Base-by-base conservation (phyloP, 2,797 vertebrate species). In the Avahi laniger region DNA sequence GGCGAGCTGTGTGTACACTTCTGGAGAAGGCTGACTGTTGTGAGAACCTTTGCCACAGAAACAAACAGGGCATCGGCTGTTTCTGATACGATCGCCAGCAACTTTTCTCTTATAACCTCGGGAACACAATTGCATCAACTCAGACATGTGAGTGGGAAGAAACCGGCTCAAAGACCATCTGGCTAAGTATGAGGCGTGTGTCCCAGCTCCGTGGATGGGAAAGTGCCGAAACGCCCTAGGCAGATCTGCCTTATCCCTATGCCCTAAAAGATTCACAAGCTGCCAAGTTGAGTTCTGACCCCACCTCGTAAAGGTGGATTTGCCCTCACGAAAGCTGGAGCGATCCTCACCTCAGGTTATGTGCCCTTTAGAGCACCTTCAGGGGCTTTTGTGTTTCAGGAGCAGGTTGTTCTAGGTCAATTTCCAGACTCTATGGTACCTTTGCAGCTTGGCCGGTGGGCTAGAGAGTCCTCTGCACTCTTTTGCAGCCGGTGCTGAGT, bases 101-200 rank as follows among this genome's bases (percentile, higher is more conserved):
- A 94, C 96, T 97, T 97, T 97, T 73, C 96, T 96, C 96, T 89
- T 76, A 33, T 96, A 91, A 97, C 95, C 91, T 97, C 93, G 96
- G 94, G 63, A 61, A 96, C 92, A 95, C 75, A 80, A 93, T 95
- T 97, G 86, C 96, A 69, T 96, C 96, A 97, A 92, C 65, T 65
- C 61, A 30, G 69, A 65, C 95, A 24, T 30, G 89, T 96, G 89
- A 90, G 82, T 63, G 54, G 82, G 85, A 92, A 93, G 85, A 80
- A 94, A 41, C 1, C 5, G 43, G 73, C 65, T 73, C 85, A 38
- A 52, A 86, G 46, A 86, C 76, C 35, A 48, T 94, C 93, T 91
- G 89, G 82, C 63, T 75, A 84, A 54, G 75, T n/a, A 41, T 48
- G 22, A 65, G 33, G 35, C 75, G 15, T 46, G 22, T 48, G 54